These are phyloP conservation scores for Proterorhinus semilunaris DNA, from an alignment of 2,113 vertebrate species.

Conservation along the genomic window DNA sequence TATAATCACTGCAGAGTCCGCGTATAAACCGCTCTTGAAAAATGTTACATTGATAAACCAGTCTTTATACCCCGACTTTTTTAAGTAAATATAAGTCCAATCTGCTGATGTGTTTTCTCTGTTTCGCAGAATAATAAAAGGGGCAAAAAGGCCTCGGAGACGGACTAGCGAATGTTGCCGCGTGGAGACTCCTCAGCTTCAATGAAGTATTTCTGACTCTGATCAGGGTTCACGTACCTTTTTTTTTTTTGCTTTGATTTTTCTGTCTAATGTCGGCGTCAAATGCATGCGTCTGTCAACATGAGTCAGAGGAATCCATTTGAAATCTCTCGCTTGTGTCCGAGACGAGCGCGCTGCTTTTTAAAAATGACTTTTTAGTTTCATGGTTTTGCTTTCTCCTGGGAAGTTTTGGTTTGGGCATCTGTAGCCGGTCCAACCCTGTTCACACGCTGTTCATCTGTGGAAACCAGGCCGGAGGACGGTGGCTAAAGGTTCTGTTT, in stretches of 20 bases:
- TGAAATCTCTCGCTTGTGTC: slow-evolving; percentile 26
- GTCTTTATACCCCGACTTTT: neutral
- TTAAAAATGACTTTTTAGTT: slow-evolving; percentile 7
- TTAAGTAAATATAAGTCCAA: neutral
- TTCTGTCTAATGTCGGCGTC: slow-evolving; percentile 19
- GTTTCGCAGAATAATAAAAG: slow-evolving; percentile 85
- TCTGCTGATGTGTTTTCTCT: slow-evolving; percentile 40
- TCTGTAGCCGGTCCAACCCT: slow-evolving; percentile 26
- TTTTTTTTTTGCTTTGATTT: slow-evolving; percentile 17
- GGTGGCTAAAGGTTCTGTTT: slow-evolving; percentile 24
- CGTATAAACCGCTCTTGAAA: no score
- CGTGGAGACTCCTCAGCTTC: slow-evolving; percentile 15
- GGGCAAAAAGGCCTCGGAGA: slow-evolving; percentile 83
- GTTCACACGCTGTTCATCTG: neutral
- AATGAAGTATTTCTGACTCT: slow-evolving; percentile 31
- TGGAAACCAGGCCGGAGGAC: slow-evolving; percentile 45
- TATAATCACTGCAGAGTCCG: no score
- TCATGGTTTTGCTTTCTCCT: slow-evolving; percentile 14
- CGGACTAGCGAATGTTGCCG: slow-evolving; percentile 78
- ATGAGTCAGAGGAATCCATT: slow-evolving; percentile 10
- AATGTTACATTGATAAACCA: neutral
- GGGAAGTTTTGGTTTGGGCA: slow-evolving; percentile 26
- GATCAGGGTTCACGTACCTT: slow-evolving; percentile 18
- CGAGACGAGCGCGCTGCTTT: slow-evolving; percentile 24
- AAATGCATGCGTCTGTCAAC: slow-evolving; percentile 51